Conservation (phyloP, 2,113 vertebrate species). For the Sinocyclocheilus anshuiensis region DNA sequence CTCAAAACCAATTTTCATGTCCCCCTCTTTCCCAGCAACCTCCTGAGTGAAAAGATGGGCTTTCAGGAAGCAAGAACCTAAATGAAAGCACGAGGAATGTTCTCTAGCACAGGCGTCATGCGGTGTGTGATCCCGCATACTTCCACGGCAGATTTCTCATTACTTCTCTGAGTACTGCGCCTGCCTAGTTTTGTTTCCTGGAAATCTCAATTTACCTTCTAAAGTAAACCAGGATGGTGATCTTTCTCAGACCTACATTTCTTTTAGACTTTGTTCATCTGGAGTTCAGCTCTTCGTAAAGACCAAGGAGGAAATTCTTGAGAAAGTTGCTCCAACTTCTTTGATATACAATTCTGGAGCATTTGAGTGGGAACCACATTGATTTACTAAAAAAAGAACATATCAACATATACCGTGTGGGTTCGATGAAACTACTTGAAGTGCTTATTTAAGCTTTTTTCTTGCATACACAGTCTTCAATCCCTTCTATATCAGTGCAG, state of each 20-base stretch:
- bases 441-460: constrained; percentile 31
- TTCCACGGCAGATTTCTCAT: constrained; percentile 55
- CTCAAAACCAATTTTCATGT: constrained; percentile 56
- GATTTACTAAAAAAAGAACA: constrained; percentile 23
- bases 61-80: constrained; percentile 61
- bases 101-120: constrained; percentile 72
- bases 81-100: constrained; percentile 65
- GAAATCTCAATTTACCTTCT: constrained; percentile 71
- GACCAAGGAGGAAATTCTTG: constrained; percentile 33
- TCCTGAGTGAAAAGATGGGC: constrained; percentile 64
- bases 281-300: constrained; percentile 32
- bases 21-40: constrained; percentile 57
- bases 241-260: constrained; percentile 56
- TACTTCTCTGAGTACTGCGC: constrained; percentile 54
- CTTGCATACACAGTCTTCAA: background rate
- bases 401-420: background rate
- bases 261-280: constrained; percentile 19
- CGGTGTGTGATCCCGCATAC: constrained; percentile 67
- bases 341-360: constrained; percentile 36
- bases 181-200: constrained; percentile 62
- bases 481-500: background rate
- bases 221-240: constrained; percentile 61
- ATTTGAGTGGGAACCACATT: constrained; percentile 18
- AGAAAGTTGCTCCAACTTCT: constrained; percentile 31
- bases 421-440: constrained; percentile 18